These are phyloP conservation scores for Tetramorium alpestre DNA, from an alignment of 1,140 invertebrate species.

Conservation along the genomic window DNA sequence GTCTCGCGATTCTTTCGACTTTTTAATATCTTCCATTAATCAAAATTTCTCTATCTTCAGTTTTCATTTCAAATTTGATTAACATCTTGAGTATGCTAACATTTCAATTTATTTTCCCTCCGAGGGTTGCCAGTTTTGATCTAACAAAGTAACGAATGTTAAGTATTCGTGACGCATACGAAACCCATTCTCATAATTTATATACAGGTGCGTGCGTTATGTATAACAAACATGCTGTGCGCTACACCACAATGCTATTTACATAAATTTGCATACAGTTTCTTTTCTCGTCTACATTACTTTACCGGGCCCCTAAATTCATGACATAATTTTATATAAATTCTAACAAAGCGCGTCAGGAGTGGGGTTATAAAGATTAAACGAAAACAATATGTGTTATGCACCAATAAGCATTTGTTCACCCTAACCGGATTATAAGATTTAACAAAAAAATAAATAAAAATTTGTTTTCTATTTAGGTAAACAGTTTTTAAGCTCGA, in stretches of 20 bases:
- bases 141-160: slow-evolving; percentile 57
- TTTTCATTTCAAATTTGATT: background rate
- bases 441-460: slow-evolving; percentile 21
- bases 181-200: slow-evolving; percentile 59
- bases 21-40: background rate
- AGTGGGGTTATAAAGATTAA: background rate
- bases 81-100: background rate
- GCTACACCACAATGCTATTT: slow-evolving; percentile 53
- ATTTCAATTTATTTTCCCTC: slow-evolving; percentile 21
- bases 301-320: slow-evolving; percentile 20
- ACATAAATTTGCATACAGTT: slow-evolving; percentile 64
- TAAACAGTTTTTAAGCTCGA: background rate
- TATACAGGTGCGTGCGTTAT: slow-evolving; percentile 58
- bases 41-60: background rate
- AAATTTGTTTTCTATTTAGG: background rate
- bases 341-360: slow-evolving; percentile 26
- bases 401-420: background rate
- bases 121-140: background rate
- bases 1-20: background rate
- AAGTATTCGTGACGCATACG: slow-evolving; percentile 57
- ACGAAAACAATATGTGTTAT: background rate
- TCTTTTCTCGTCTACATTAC: slow-evolving; percentile 54
- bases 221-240: slow-evolving; percentile 60
- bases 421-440: background rate
- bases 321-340: slow-evolving; percentile 54